Evolutionary conservation across 2,888 invertebrate genomes (phyloP).

Genomic region (Melieria crassipennis): DNA sequence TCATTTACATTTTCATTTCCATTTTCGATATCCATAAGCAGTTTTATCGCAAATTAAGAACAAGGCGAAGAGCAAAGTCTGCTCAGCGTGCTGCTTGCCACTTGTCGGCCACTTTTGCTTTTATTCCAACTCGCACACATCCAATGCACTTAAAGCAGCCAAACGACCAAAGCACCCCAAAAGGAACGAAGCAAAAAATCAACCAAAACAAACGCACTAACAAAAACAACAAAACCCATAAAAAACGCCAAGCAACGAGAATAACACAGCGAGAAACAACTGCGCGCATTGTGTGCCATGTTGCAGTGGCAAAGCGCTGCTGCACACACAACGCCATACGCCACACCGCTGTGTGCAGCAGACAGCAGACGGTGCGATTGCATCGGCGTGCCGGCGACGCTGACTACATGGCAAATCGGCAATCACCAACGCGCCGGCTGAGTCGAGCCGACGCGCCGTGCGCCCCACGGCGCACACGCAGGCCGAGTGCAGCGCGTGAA

Average conservation of each 20-base stretch:
- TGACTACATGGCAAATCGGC: no score
- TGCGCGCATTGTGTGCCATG: conserved; percentile 30
- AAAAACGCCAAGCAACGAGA: conserved; percentile 13
- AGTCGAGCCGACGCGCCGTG: no score
- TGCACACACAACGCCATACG: no score
- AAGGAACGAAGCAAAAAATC: conserved; percentile 6
- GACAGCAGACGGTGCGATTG: no score
- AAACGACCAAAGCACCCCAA: background rate
- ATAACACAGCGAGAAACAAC: conserved; percentile 25
- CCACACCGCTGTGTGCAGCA: no score
- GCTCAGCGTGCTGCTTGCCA: conserved; percentile 13
- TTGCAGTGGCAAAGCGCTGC: background rate
- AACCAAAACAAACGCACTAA: conserved; percentile 4
- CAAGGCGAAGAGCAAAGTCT: conserved; percentile 11
- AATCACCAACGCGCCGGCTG: no score
- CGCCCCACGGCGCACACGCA: no score
- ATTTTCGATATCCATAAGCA: conserved; percentile 17
- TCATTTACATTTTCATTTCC: conserved; percentile 5
- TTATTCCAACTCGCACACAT: conserved; percentile 13
- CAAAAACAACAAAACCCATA: background rate
- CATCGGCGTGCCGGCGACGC: no score
- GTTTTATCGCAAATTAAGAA: conserved; percentile 24
- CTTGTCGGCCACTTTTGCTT: conserved; percentile 27
- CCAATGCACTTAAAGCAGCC: conserved; percentile 25
- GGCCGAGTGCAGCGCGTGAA: no score